These are phyloP conservation scores for Trichonephila clavipes DNA, from an alignment of 1,140 invertebrate genomes.

Conservation along the genomic window DNA sequence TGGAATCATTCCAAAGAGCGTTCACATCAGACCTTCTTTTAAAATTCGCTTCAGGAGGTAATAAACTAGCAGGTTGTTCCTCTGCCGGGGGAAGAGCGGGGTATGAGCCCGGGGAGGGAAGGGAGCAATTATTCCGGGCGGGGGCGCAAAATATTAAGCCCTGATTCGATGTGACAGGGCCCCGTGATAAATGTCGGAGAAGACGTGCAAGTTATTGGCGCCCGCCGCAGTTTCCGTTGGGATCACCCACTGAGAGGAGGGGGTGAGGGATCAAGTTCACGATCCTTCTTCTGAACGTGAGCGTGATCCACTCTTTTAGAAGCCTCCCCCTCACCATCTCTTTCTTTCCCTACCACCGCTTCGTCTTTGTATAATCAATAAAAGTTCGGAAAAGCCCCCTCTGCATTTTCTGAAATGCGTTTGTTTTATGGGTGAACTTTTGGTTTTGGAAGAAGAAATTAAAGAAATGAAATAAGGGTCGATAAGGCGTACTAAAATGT, in stretches of 20 bases:
- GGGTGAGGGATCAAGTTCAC: conserved; percentile 17
- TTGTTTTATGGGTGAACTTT: too few species aligned
- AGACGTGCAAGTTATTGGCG: conserved; percentile 67
- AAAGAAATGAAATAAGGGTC: too few species aligned
- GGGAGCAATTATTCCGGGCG: conserved; percentile 70
- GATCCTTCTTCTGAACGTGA: conserved; percentile 28
- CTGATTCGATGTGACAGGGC: conserved; percentile 73
- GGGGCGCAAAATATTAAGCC: conserved; percentile 75
- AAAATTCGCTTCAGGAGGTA: background rate
- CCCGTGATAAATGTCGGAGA: conserved; percentile 68
- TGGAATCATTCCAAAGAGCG: background rate
- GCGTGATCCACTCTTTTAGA: conserved; percentile 34
- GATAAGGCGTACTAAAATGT: too few species aligned
- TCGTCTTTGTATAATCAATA: background rate
- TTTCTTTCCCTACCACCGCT: background rate
- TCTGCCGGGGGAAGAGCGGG: background rate
- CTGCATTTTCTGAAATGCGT: too few species aligned
- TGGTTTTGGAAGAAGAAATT: too few species aligned
- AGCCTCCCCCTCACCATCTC: background rate
- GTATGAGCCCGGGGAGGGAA: background rate
- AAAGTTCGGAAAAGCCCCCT: background rate
- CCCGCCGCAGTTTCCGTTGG: conserved; percentile 22
- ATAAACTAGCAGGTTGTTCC: background rate
- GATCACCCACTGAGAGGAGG: conserved; percentile 1
- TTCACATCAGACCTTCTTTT: background rate